A percentile compares a stretch with the other conserved stretches of the same genome.
phyloP scores from a whole-genome alignment of 1,140 invertebrate genomes.

The Eumeta japonica region DNA sequence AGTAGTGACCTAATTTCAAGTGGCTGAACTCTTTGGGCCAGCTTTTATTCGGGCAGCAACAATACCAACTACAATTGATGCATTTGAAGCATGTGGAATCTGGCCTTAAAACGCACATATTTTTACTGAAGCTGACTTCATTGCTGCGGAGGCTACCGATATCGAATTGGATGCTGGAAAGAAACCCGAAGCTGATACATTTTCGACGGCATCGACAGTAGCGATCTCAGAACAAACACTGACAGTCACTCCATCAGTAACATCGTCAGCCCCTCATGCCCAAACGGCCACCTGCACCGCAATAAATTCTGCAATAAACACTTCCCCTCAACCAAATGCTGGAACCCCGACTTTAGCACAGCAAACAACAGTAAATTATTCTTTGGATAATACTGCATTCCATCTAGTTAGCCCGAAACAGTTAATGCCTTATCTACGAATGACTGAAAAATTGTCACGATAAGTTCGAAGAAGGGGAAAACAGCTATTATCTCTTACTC shows the following conservation, averaged over 20 bases:
- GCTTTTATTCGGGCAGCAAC: slow-evolving; percentile 22
- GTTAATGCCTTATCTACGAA: slow-evolving; percentile 6
- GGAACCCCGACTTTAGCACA: slow-evolving; percentile 4
- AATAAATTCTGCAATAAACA: slow-evolving; percentile 3
- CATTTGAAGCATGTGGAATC: slow-evolving; percentile 20
- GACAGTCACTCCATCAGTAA: background rate
- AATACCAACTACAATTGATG: slow-evolving; percentile 27
- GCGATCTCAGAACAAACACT: slow-evolving; percentile 2
- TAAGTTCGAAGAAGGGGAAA: slow-evolving; percentile 3
- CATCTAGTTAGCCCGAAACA: slow-evolving; percentile 6
- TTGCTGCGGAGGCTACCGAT: slow-evolving; percentile 6
- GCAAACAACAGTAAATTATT: too few relatives aligned
- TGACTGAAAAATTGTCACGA: slow-evolving; percentile 4
- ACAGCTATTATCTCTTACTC: background rate
- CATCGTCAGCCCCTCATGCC: slow-evolving; percentile 1
- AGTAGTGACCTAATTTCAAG: slow-evolving; percentile 18
- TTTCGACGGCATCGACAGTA: slow-evolving; percentile 1
- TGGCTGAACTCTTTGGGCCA: slow-evolving; percentile 22
- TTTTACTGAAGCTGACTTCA: slow-evolving; percentile 17
- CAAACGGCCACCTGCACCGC: slow-evolving; percentile 5
- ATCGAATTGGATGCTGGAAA: background rate
- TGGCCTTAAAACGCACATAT: slow-evolving; percentile 15
- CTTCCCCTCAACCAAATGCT: background rate
- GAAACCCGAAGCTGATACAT: slow-evolving; percentile 2
- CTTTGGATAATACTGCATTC: slow-evolving; percentile 3